Percentiles rank a stretch among this genome's conserved stretches.
phyloP scores from a whole-genome alignment of 2,113 vertebrate species.

The Passerina amoena region DNA sequence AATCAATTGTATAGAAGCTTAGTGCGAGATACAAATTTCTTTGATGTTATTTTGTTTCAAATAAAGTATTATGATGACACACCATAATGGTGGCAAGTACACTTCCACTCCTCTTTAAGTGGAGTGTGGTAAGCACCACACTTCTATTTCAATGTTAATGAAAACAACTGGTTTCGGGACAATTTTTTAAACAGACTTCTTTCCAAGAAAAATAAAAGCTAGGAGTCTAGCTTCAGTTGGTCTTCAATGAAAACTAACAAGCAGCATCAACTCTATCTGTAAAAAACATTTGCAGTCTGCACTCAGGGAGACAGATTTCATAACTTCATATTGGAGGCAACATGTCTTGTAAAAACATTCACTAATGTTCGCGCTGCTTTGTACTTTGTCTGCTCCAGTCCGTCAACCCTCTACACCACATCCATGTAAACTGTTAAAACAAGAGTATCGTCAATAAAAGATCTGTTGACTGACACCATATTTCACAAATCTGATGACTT shows the following conservation, averaged over 20 bases:
- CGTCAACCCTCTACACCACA: conserved; percentile 7
- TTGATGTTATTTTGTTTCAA: not conserved
- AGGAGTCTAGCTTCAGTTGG: not conserved
- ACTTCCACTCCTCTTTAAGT: not conserved
- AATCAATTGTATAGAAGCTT: not conserved
- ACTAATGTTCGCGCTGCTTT: not conserved
- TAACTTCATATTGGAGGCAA: conserved; percentile 31
- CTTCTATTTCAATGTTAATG: not conserved
- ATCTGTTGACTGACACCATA: conserved; percentile 58
- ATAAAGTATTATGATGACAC: not conserved
- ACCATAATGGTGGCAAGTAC: not conserved
- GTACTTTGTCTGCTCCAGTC: conserved; percentile 44
- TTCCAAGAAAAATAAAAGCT: not conserved
- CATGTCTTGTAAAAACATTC: conserved; percentile 39
- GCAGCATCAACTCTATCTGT: not conserved
- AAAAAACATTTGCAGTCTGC: not conserved
- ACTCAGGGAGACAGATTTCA: conserved; percentile 32
- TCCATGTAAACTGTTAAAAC: conserved; percentile 53
- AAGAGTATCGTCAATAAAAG: conserved; percentile 9
- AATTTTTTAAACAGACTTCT: not conserved
- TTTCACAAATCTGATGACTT: conserved; percentile 58
- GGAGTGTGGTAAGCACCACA: not conserved
- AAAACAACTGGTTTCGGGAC: not conserved
- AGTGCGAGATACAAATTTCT: not conserved
- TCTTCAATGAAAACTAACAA: not conserved